phyloP scores from a whole-genome alignment of 2,797 vertebrate genomes.

The Schizopygopsis malacanthus region DNA sequence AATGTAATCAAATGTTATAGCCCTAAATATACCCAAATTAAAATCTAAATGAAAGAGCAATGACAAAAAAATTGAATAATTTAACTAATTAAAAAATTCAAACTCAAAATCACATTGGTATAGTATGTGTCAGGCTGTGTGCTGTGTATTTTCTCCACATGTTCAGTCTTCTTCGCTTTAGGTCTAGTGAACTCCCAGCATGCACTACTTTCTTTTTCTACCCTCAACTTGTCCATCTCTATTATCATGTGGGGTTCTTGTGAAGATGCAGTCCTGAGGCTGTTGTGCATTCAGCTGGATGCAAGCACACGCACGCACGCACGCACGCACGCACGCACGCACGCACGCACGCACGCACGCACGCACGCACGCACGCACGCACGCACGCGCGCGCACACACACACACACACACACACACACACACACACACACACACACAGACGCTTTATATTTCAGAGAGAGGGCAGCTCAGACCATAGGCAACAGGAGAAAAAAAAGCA shows the following conservation, averaged over 20 bases:
- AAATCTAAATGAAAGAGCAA: neutral
- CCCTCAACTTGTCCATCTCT: neutral
- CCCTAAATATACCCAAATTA: neutral
- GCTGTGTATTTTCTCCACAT: neutral
- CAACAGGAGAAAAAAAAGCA: neutral
- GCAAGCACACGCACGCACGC: neutral
- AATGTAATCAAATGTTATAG: neutral
- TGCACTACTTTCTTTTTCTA: slow-evolving; percentile 5
- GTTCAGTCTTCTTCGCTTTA: neutral
- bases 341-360: slow-evolving; percentile 11
- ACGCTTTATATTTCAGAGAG: slow-evolving; percentile 11
- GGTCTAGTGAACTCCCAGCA: neutral
- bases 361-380: neutral
- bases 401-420: slow-evolving; percentile 2
- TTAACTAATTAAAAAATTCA: neutral
- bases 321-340: neutral
- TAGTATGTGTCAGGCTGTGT: neutral
- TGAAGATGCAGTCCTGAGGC: slow-evolving; percentile 14
- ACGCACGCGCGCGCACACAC: neutral
- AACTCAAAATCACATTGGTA: neutral
- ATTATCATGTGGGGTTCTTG: slow-evolving; percentile 7
- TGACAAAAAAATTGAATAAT: neutral
- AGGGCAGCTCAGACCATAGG: slow-evolving; percentile 25
- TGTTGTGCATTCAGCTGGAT: slow-evolving; percentile 1
- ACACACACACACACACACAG: slow-evolving; percentile 2